phyloP scores from a whole-genome alignment of 2,888 invertebrate genomes.

The Spodoptera littoralis region DNA sequence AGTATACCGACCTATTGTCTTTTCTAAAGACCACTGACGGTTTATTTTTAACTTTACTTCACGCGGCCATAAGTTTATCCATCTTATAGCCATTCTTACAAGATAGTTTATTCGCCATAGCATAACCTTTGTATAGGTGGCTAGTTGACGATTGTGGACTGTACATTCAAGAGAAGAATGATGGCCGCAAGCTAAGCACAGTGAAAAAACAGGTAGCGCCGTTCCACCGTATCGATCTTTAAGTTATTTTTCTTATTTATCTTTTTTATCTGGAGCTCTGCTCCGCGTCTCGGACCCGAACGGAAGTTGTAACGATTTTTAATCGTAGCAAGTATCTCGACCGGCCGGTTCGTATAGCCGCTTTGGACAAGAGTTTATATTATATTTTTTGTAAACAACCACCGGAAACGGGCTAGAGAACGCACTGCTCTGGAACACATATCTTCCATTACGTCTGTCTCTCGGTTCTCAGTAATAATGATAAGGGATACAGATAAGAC shows the following conservation, averaged over 20 bases:
- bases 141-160: conserved; percentile 34
- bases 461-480: conserved; percentile 79
- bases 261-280: conserved; percentile 85
- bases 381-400: conserved; percentile 86
- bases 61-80: no score
- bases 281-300: conserved; percentile 80
- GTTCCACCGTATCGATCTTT: conserved; percentile 86
- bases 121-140: conserved; percentile 14
- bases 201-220: conserved; percentile 87
- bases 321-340: conserved; percentile 86
- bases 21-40: no score
- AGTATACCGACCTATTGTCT: no score
- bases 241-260: conserved; percentile 87
- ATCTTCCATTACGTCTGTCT: conserved; percentile 85
- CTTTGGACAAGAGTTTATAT: conserved; percentile 81
- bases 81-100: no score
- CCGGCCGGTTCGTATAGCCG: conserved; percentile 78
- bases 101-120: conserved; percentile 5
- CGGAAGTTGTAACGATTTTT: conserved; percentile 89
- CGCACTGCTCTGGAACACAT: conserved; percentile 83
- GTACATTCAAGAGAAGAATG: conserved; percentile 57
- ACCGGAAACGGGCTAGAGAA: conserved; percentile 85
- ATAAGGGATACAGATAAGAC: conserved; percentile 79
- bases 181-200: conserved; percentile 75
- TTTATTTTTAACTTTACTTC: no score